Conservation (phyloP, 2,888 invertebrate genomes). For the Caenorhabditis japonica region DNA sequence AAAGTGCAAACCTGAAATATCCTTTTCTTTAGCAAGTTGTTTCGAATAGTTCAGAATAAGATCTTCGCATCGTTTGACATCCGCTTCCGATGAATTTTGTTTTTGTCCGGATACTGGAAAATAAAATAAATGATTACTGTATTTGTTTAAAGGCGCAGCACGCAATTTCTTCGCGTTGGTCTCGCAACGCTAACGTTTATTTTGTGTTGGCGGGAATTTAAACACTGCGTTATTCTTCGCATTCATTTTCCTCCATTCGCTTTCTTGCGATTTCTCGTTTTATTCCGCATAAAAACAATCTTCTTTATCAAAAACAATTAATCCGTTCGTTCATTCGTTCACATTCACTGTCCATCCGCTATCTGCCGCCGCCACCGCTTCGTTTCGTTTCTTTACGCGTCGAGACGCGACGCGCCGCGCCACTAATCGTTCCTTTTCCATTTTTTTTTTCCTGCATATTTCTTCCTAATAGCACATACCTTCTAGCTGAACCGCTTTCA, state of each 20-base stretch:
- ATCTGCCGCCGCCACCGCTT: background rate
- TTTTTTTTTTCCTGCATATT: background rate
- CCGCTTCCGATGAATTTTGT: conserved; percentile 82
- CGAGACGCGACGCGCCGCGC: no score
- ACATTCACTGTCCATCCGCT: no score
- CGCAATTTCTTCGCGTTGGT: background rate
- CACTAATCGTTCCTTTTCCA: background rate
- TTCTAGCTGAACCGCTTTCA: conserved; percentile 47
- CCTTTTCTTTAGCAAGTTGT: conserved; percentile 87
- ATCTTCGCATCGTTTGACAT: conserved; percentile 90
- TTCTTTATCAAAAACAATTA: conserved; percentile 37
- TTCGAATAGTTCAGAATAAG: conserved; percentile 91
- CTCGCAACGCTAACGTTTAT: conserved; percentile 9
- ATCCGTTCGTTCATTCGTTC: conserved; percentile 18
- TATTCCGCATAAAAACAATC: conserved; percentile 27
- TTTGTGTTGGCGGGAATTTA: background rate
- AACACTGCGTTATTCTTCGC: background rate
- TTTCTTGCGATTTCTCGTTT: conserved; percentile 16
- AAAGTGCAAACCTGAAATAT: conserved; percentile 56
- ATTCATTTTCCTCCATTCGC: conserved; percentile 1
- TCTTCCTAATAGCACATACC: conserved; percentile 15
- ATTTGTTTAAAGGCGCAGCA: background rate
- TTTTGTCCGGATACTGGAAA: conserved; percentile 41
- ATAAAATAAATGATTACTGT: background rate
- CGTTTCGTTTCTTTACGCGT: conserved; percentile 22